Percentiles rank a stretch among this genome's conserved stretches.
These are phyloP conservation scores for Dolichomitus sp. DNA, from an alignment of 2,888 invertebrate genomes.

Conservation along the genomic window DNA sequence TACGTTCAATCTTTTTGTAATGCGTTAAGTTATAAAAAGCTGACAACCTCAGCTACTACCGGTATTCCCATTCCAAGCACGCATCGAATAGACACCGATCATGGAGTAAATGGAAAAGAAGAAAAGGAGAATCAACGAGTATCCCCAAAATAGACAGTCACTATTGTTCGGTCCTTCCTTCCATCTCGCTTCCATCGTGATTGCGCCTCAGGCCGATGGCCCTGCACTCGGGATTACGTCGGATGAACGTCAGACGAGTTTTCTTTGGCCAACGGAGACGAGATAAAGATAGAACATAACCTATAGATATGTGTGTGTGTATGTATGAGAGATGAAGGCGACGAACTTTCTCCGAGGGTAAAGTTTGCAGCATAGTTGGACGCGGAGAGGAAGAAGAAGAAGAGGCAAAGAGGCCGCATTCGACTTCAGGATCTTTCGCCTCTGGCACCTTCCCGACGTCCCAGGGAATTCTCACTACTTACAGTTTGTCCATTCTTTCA, in stretches of 20 bases:
- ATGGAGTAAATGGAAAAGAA: background rate
- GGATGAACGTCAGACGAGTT: slow-evolving; percentile 57
- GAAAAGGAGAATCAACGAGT: background rate
- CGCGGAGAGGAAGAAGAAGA: slow-evolving; percentile 13
- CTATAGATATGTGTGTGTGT: slow-evolving; percentile 6
- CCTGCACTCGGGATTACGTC: slow-evolving; percentile 63
- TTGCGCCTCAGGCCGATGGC: slow-evolving; percentile 39
- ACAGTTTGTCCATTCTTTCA: slow-evolving; percentile 51
- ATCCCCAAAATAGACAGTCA: background rate
- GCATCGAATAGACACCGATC: background rate
- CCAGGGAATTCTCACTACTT: slow-evolving; percentile 54
- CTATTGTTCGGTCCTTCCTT: slow-evolving; percentile 18
- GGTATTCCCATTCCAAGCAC: too few relatives aligned
- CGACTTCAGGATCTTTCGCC: slow-evolving; percentile 63
- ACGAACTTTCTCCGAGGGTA: slow-evolving; percentile 54
- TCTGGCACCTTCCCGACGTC: slow-evolving; percentile 45
- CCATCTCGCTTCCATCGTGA: slow-evolving; percentile 31
- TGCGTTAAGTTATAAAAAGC: too few relatives aligned
- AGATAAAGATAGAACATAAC: slow-evolving; percentile 26
- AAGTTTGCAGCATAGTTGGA: slow-evolving; percentile 46
- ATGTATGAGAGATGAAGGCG: slow-evolving; percentile 25
- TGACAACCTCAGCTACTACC: too few relatives aligned
- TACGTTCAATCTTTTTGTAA: too few relatives aligned
- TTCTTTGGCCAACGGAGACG: slow-evolving; percentile 30
- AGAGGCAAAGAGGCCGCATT: slow-evolving; percentile 28